A percentile compares a stretch with the other conserved stretches of the same genome.
These are phyloP conservation scores for human (Homo sapiens) DNA, from an alignment of 2,113 vertebrate genomes.

Conservation along the genomic window DNA sequence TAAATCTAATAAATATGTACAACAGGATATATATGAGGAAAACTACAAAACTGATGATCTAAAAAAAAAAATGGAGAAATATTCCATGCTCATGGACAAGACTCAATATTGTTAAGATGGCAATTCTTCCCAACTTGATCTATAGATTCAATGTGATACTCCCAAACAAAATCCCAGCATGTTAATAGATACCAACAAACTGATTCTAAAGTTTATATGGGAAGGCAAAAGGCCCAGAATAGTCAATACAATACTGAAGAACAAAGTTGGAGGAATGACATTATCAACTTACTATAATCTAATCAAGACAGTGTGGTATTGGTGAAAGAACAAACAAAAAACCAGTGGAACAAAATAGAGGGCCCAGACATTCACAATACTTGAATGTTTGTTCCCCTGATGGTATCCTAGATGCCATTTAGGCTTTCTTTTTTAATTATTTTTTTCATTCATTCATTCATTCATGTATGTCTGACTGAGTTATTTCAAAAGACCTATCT, in stretches of 20 bases:
- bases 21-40: neutral
- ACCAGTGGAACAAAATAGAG: neutral
- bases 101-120: neutral
- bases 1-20: neutral
- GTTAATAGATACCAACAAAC: neutral
- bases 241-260: neutral
- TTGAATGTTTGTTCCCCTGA: no score
- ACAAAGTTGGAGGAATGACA: neutral
- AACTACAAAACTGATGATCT: neutral
- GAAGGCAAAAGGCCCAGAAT: neutral
- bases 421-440: no score
- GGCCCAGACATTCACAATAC: neutral
- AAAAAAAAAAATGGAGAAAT: neutral
- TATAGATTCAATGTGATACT: neutral
- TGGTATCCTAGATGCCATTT: no score
- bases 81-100: neutral
- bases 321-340: neutral
- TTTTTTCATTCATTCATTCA: no score
- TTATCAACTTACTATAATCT: neutral
- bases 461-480: no score
- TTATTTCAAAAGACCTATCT: no score
- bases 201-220: neutral
- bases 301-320: neutral
- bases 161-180: neutral
- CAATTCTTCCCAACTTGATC: neutral